Evolutionary conservation across 92 coral and sea anemone genomes (phyloP).

Genomic region (Parazoanthus darwini): DNA sequence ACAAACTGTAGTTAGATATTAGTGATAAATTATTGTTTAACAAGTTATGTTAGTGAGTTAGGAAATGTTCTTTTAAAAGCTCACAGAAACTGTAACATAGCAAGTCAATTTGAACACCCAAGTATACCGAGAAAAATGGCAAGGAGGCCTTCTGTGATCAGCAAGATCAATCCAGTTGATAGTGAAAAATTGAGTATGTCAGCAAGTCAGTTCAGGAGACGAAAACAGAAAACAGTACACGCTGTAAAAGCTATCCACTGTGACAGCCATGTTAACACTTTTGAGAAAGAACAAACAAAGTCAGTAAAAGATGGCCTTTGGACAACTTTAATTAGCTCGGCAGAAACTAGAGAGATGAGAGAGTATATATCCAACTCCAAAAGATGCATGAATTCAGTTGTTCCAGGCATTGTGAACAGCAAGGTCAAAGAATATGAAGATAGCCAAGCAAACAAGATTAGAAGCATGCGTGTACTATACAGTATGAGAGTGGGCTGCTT

Average conservation of each 20-base stretch:
- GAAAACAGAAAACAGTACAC: constrained; percentile 58
- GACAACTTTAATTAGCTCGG: constrained; percentile 61
- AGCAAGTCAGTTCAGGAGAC: constrained; percentile 43
- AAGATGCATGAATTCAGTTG: constrained; percentile 51
- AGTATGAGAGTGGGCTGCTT: constrained; percentile 57
- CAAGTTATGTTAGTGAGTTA: constrained; percentile 39
- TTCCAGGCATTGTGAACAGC: constrained; percentile 57
- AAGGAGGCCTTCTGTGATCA: constrained; percentile 37
- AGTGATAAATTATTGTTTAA: constrained; percentile 34
- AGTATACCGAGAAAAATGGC: constrained; percentile 36
- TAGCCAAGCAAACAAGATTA: constrained; percentile 58
- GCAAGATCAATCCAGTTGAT: constrained; percentile 38
- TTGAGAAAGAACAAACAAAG: constrained; percentile 25
- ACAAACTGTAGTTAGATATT: constrained; percentile 28
- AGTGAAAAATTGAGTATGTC: constrained; percentile 45
- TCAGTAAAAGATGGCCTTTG: constrained; percentile 63
- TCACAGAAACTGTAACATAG: constrained; percentile 21
- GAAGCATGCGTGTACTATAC: constrained; percentile 69
- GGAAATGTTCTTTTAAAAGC: constrained; percentile 32
- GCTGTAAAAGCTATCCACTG: constrained; percentile 66
- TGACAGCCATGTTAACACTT: constrained; percentile 40
- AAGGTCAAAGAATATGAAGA: constrained; percentile 57
- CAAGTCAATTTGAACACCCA: constrained; percentile 28
- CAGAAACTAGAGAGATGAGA: constrained; percentile 51
- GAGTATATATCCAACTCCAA: constrained; percentile 51